Conservation (phyloP, 1,140 invertebrate genomes). For the Papilio dardanus region DNA sequence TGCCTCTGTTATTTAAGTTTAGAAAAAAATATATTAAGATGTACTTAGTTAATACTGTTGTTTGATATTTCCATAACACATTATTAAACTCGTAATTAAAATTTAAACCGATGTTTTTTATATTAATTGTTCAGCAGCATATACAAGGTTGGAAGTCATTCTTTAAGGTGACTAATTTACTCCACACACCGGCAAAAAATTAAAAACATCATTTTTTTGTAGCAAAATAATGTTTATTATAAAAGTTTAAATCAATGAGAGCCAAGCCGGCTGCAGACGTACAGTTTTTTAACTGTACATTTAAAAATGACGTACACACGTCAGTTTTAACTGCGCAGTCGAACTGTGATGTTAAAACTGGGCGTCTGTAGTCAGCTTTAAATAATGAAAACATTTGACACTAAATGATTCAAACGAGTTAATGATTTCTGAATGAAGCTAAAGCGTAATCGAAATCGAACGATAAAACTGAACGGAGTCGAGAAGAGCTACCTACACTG, state of each 20-base stretch:
- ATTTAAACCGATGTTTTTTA: background rate
- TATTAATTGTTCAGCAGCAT: too few species aligned
- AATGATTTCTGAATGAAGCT: conserved; percentile 32
- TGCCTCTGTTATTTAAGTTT: conserved; percentile 8
- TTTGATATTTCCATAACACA: conserved; percentile 13
- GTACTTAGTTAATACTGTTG: conserved; percentile 5
- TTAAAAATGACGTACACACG: too few species aligned
- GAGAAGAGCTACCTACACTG: conserved; percentile 56
- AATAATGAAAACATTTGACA: background rate
- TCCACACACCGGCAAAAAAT: too few species aligned
- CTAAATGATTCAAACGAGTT: conserved; percentile 9
- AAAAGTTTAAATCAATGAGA: background rate
- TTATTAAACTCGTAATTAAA: conserved; percentile 8
- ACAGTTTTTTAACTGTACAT: too few species aligned
- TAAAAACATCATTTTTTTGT: too few species aligned
- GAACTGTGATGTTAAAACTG: too few species aligned
- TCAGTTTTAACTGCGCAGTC: too few species aligned
- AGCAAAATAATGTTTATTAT: background rate
- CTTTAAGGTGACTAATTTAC: too few species aligned
- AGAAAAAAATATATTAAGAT: conserved; percentile 2
- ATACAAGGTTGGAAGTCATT: too few species aligned
- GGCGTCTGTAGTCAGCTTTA: too few species aligned
- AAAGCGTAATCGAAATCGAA: conserved; percentile 56
- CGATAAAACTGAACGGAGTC: conserved; percentile 46
- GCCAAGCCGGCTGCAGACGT: too few species aligned